Evolutionary conservation across 2,888 invertebrate species (phyloP), one percentile per base, ranked within the genome.

Genomic region (Ochropleura leucogaster): DNA sequence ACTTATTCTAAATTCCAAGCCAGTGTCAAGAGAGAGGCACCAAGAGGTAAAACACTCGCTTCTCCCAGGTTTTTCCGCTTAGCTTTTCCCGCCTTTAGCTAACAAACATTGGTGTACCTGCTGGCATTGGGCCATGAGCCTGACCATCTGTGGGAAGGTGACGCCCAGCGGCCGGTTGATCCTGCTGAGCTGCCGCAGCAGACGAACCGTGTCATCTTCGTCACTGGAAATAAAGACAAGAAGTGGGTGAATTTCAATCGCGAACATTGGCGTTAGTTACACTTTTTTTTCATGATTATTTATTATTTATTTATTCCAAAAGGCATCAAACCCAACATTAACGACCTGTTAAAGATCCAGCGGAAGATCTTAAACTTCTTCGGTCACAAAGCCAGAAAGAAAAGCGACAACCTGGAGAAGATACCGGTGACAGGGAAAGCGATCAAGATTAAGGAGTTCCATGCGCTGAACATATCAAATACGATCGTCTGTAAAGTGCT

Each of bases 61-160:
- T 16, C 30, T 16, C 44, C 14, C 4, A 8, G 44, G 49, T 59
- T 30, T 30, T 72, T 46, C 14, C 8, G 4, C 14, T 9, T 44
- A 16, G 42, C 57, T 42, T 55, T 40, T 9, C 4, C 53, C 12
- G 55, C 20, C 55, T 20, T 18, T 7, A 51, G 49, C 49, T 57
- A 40, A n/a, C n/a, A 16, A 8, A 59, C 16, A 4, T 16, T 16
- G 30, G 59, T n/a, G 57, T 97, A 98, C 96, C 92, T 97, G 97
- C 89, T 98, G 98, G 88, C 98, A 98, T 90, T 98, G 98, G n/a
- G 96, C 93, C 98, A 98, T 98, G 60, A 98, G 96, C 85, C 97
- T 97, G 77, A 98, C 96, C 98, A 98, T 98, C 92, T 98, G 98
- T 3, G 95, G 93, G 91, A 98, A 98, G 66, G 97, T 96, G 82